A percentile compares a stretch with the other conserved stretches of the same genome.
Evolutionary conservation across 1,140 invertebrate species (phyloP).

Genomic region (Catajapyx aquilonaris): DNA sequence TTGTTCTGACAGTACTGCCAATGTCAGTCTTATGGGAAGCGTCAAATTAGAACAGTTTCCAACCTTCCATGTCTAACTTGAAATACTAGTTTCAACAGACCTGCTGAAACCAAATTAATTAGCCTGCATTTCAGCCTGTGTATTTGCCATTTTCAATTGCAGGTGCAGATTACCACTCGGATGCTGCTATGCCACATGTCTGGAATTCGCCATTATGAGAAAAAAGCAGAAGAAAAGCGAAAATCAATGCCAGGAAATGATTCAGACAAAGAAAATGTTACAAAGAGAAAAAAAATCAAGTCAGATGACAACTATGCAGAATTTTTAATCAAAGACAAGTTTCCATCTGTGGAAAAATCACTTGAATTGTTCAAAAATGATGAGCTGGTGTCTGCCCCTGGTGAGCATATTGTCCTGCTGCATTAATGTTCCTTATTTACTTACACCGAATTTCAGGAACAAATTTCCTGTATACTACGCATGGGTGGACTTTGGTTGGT

Average conservation of each 20-base stretch:
- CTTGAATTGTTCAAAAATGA: slow-evolving; percentile 37
- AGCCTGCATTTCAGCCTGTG: too few species aligned
- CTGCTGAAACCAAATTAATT: too few species aligned
- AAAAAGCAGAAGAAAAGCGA: slow-evolving; percentile 12
- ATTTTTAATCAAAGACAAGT: slow-evolving; percentile 23
- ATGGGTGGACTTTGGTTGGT: slow-evolving; percentile 34
- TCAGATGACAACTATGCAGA: slow-evolving; percentile 15
- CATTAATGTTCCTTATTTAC: background rate
- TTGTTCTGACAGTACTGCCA: too few species aligned
- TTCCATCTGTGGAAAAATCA: slow-evolving; percentile 22
- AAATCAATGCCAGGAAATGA: slow-evolving; percentile 5
- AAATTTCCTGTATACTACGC: slow-evolving; percentile 33
- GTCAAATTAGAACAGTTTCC: too few species aligned
- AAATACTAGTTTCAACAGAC: too few species aligned
- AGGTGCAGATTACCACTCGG: slow-evolving; percentile 29
- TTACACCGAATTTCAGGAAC: slow-evolving; percentile 18
- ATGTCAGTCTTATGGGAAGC: too few species aligned
- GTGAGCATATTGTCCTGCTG: slow-evolving; percentile 21
- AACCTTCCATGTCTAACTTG: too few species aligned
- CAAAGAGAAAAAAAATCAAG: slow-evolving; percentile 8
- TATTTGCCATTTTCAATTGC: slow-evolving; percentile 1
- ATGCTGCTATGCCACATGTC: slow-evolving; percentile 28
- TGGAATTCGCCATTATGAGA: slow-evolving; percentile 32
- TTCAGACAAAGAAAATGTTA: slow-evolving; percentile 5
- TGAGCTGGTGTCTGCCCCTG: slow-evolving; percentile 30